Evolutionary conservation across 1,140 invertebrate genomes (phyloP), one percentile per base, ranked within the genome.

Genomic region (Drosophila mayri): DNA sequence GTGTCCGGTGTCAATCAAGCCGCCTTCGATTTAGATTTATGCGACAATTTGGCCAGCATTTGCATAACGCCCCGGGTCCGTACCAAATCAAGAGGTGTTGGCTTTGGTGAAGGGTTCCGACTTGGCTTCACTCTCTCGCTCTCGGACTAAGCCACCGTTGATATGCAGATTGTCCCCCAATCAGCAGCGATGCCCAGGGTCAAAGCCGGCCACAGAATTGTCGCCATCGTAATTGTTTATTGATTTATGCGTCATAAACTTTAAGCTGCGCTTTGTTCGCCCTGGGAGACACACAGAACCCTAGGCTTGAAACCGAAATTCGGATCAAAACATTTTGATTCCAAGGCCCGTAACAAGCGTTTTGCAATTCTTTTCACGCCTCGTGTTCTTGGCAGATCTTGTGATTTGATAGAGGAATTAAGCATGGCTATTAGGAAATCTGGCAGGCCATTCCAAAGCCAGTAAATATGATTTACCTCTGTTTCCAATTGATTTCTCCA

Each of bases 351-450:
- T 12, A 32, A 22, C 38, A 55, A 32, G 25, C 44, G 28, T 60
- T 72, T 73, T 60, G 70, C 70, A 72, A 72, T 73, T 72, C 70
- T 72, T 41, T 72, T 60, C 55, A 43, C 61, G 60, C 52, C 44
- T 52, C 37, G 46, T 59, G 52, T 65, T 64, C 59, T 67, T 14
- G 46, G 28, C 22, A 54, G 61, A 76, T 76, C 52, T 75, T 18
- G 44, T 20, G 52, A 65, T 58, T 7, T 76, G 44, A 72, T 71
- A 35, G 28, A 44, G 47, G 67, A 61, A 87, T 88, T 87, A 87
- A 80, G 79, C 78, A 71, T 74, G 79, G 76, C 79, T 77, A 87
- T 87, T 78, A 78, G 79, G 67, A 80, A 88, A 80, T 80, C 68
- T 84, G 84, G 73, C 80, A 80, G 77, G 77, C 85, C 73, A 72